Conservation (phyloP, 2,888 invertebrate genomes). For the Cephalotes varians region DNA sequence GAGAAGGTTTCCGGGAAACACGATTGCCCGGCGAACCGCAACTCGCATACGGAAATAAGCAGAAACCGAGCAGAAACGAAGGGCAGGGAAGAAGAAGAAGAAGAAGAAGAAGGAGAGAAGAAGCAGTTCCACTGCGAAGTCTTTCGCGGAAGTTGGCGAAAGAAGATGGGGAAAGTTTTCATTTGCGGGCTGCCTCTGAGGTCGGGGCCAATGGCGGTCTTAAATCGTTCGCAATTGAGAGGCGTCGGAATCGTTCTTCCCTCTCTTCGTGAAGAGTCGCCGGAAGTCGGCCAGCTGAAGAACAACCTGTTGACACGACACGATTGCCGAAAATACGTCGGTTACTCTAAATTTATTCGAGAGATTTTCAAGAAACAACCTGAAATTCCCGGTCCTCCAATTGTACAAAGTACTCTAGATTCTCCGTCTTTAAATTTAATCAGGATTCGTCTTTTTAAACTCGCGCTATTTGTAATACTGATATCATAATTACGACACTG, state of each 20-base stretch:
- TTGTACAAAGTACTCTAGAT: not conserved
- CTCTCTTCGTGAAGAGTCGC: conserved; percentile 54
- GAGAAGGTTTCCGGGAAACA: conserved; percentile 67
- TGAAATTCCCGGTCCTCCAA: not conserved
- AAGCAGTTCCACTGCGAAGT: conserved; percentile 61
- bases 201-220: conserved; percentile 71
- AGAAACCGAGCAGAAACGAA: conserved; percentile 68
- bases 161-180: conserved; percentile 75
- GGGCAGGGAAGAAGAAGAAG: not conserved
- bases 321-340: conserved; percentile 46
- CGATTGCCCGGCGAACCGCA: conserved; percentile 73
- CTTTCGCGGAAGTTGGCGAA: conserved; percentile 64
- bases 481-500: conserved; percentile 48
- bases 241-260: conserved; percentile 59
- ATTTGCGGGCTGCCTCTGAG: conserved; percentile 68
- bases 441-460: not conserved
- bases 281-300: conserved; percentile 68
- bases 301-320: conserved; percentile 73
- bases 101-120: conserved; percentile 4
- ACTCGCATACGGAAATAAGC: conserved; percentile 73
- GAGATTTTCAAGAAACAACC: not conserved
- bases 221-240: conserved; percentile 76
- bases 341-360: conserved; percentile 27
- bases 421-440: conserved; percentile 13
- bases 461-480: conserved; percentile 39